phyloP scores from a whole-genome alignment of 2,888 invertebrate species.

The Acanthosepion pharaonis region DNA sequence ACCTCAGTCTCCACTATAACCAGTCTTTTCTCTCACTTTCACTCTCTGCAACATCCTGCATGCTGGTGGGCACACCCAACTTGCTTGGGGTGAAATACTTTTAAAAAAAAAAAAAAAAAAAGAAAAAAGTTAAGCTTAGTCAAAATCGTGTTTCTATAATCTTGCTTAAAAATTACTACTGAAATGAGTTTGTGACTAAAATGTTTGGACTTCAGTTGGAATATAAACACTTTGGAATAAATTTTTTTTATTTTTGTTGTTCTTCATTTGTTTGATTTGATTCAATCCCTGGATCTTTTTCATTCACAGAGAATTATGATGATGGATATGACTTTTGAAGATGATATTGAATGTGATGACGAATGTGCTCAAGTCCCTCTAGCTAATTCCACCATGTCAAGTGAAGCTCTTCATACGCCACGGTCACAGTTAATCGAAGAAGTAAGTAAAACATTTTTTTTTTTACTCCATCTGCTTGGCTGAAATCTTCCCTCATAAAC shows the following conservation, averaged over 20 bases:
- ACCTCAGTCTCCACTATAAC: too few species aligned
- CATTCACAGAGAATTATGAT: constrained; percentile 58
- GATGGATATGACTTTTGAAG: constrained; percentile 65
- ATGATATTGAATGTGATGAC: constrained; percentile 74
- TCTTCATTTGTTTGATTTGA: background rate
- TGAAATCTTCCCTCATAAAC: too few species aligned
- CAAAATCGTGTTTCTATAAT: too few species aligned
- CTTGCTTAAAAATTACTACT: background rate
- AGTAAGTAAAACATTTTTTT: background rate
- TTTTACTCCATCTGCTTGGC: background rate
- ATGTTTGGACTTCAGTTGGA: too few species aligned
- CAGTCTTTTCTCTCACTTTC: too few species aligned
- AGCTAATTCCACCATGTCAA: constrained; percentile 34
- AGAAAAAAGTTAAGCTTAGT: too few species aligned
- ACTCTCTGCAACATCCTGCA: too few species aligned
- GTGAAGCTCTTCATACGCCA: background rate
- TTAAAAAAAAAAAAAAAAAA: too few species aligned
- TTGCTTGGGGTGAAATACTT: too few species aligned
- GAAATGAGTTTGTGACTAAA: background rate
- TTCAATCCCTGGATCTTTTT: background rate
- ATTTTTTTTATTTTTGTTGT: background rate
- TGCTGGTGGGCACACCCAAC: too few species aligned
- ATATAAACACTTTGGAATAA: background rate
- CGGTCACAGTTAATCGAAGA: background rate
- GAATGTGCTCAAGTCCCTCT: constrained; percentile 55